Evolutionary conservation across 2,888 invertebrate genomes (phyloP), one percentile per base, ranked within the genome.

Genomic region (Morpho deidamia): DNA sequence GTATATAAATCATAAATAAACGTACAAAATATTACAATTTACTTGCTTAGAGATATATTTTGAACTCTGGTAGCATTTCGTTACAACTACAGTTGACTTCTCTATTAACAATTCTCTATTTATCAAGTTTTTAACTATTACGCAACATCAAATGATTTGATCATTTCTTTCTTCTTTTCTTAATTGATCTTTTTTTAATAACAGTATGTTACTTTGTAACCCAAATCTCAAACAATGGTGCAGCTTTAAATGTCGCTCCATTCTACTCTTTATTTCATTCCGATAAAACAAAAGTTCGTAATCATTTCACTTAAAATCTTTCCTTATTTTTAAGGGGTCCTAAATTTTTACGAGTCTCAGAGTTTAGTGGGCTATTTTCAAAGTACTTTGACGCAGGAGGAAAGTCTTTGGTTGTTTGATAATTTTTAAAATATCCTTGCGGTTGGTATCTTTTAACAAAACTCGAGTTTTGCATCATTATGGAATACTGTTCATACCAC

Each of bases 391-490:
- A 14, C 44, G 44, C 12, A 47, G 42, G 11, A 35, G 42, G 34
- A 40, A 48, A 48, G 49, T 42, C 35, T 49, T 39, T 41, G 10
- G 40, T 12, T 40, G 42, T 53, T 23, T 23, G 23, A 23, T 11
- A 47, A 47, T 48, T 48, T 52, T 44, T 37, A 44, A 39, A 47
- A 37, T 14, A 56, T 48, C 51, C 46, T 44, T 47, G 44, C 44
- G 49, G 46, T 44, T 57, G 37, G 4, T 32, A 42, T 32, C 10
- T 40, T 8, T 12, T 54, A 50, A 41, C 39, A 39, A 47, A 45
- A 44, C 39, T 53, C 5, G 5, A 5, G 23, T 23, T 2, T 1
- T 23, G 1, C 1, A 23, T 23, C 23, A 23, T 23, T 23, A 5
- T 5, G 23, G 2, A 23, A 23, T 23, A 23, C 23, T 23, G 23